Base-by-base conservation (phyloP, 2,888 invertebrate genomes). In the Epistrophe grossulariae region DNA sequence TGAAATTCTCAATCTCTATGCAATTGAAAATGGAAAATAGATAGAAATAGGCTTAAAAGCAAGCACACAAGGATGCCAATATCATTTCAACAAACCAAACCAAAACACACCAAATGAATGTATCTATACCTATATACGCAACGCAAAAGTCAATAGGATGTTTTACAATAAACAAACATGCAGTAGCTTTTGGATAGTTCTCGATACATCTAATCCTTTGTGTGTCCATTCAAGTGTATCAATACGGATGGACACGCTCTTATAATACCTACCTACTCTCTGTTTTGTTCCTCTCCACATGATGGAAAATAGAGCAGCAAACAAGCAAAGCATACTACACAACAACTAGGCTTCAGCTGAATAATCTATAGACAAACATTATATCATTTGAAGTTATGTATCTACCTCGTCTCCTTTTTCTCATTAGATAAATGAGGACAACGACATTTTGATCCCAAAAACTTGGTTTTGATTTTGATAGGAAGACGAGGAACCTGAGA, bases 91-190 rank as follows among this genome's bases (percentile, higher is more conserved):
- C 85, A 87, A 83, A 79, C 73, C 24, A 24, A 24, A 24, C 73
- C 52, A 52, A 71, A 83, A 82, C 85, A 79, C 85, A 87, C 74
- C 82, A 83, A n/a, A 76, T 87, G 82, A 79, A 59, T 71, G 82
- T 79, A 50, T 71, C 72, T 74, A 40, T 31, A 31, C 2, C 2
- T 31, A 7, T 31, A 31, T 31, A 35, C 74, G 64, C 71, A 73
- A 62, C 24, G 24, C 74, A 50, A 79, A 87, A 87, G 85, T 87
- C 85, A 79, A 87, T 87, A 79, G 79, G 82, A 87, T 83, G 83
- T 83, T 87, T 79, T 82, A 87, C 82, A 87, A 74, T 83, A 82
- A 66, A 64, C 85, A 87, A 85, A 87, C 85, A 87, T 73, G 79
- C 45, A 71, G 11, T 40, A 50, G 50, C 40, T 19, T 31, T 19